Base-by-base conservation (phyloP, 2,888 invertebrate genomes). In the Lasioglossum leucozonium region DNA sequence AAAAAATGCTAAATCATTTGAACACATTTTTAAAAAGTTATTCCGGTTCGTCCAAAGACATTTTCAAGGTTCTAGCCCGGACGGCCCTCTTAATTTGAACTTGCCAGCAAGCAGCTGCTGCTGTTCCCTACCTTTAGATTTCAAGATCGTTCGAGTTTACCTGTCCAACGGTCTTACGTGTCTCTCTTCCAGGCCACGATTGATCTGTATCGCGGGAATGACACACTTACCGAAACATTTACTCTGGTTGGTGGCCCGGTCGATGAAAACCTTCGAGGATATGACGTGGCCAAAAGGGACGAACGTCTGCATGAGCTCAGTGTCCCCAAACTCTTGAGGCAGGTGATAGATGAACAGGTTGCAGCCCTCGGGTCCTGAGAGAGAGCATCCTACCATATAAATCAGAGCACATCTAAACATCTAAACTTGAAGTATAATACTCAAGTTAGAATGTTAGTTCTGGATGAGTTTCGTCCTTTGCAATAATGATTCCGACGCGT, bases 301-400 rank as follows among this genome's bases (percentile, higher is more conserved):
- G 96, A 99, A 99, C 99, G 99, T 99, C 96, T 99, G 99, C 97
- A 99, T 99, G 95, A 99, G 97, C 96, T 99, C 99, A 88, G 98
- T 97, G 95, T 99, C 99, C 83, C 99, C 99, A 95, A 99, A 99
- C 96, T 99, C 99, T 96, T 99, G 99, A 92, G 99, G 99, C 96
- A 99, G 97, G 96, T 99, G 99, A 96, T 99, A 99, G 96, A 99
- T 99, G 97, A 99, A 99, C 94, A 99, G 97, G 96, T 99, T 99
- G 97, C 99, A 99, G 95, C 99, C 99, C 96, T 99, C 99, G 92
- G 99, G 99, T 95, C 99, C 99, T 95, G 98, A 98, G 96, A 98
- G 98, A 95, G 98, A 98, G 96, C 98, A 98, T 95, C 98, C 98
- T 98, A 95, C 94, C 95, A 95, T 94, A 95, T 94, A 95, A 94